Evolutionary conservation across 2,797 vertebrate genomes (phyloP), one percentile per base, ranked within the genome.

Genomic region (Sebastes nivosus): DNA sequence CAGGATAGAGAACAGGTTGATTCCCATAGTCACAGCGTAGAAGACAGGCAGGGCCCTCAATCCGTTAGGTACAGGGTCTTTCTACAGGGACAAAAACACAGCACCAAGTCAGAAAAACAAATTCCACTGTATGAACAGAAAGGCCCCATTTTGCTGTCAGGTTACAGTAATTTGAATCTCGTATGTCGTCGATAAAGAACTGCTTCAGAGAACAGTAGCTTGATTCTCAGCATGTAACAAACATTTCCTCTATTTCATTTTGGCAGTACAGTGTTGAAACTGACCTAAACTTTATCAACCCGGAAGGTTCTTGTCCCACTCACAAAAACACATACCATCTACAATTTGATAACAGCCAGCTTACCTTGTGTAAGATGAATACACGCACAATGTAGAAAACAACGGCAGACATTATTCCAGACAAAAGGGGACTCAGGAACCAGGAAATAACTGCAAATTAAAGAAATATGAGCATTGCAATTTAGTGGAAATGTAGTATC

Each of bases 1-100:
- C 97, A 97, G 96, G 94, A 99, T 99, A 89, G 98, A 99, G 93
- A 99, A 99, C 79, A 98, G 89, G 93, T 99, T 99, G 93, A 99
- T 96, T 46, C 97, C 97, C 94, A 99, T 93, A 0, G 98, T 99
- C 8, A 97, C 92, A 57, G 97, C 98, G 7, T 99, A 99, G 94
- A 99, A 99, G 80, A 99, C 42, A 0, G 98, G 98, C 88, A 99
- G 80, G 64, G 98, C 98, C 89, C 92, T 97, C 87, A 99, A 87
- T 64, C 99, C 99, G 3, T 98, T 99, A 72, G 99, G 98, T 81
- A 99, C 97, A 0, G 99, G 98, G 91, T 99, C 96, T 58, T 94
- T 95, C 99, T 99, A 88, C 67, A 94, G 66, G n/a, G 77, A 90
- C 25, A 67, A 67, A 46, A 81, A 66, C 9, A 55, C 3, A 69